These are phyloP conservation scores for Bombus pyrosoma DNA, from an alignment of 1,140 invertebrate genomes.

Conservation along the genomic window DNA sequence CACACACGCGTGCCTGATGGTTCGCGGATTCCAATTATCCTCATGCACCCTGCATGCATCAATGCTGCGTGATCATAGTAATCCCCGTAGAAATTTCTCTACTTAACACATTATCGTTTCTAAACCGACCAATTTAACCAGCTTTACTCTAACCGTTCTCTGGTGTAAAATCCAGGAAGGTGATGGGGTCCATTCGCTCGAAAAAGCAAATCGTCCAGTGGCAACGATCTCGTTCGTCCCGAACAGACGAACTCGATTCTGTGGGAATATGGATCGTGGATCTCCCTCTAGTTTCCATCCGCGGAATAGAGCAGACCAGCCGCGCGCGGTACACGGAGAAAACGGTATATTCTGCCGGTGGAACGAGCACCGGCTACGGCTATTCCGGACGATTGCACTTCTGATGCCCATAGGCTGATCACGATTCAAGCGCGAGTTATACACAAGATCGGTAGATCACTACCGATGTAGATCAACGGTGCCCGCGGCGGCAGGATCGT, in stretches of 20 bases:
- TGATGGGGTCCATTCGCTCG: not conserved
- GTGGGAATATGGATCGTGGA: constrained; percentile 63
- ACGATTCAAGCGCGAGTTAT: constrained; percentile 72
- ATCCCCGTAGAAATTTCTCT: not conserved
- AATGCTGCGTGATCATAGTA: not conserved
- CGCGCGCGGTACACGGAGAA: constrained; percentile 45
- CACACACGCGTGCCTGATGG: not conserved
- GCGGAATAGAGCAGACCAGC: constrained; percentile 36
- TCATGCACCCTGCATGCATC: not conserved
- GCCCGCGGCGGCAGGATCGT: constrained; percentile 62
- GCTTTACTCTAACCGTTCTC: not conserved
- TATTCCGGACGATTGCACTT: constrained; percentile 72
- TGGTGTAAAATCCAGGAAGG: not conserved
- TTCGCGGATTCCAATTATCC: not conserved
- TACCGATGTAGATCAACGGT: constrained; percentile 76
- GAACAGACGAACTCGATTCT: not conserved
- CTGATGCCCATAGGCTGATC: constrained; percentile 74
- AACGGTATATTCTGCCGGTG: constrained; percentile 60
- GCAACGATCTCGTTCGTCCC: constrained; percentile 31
- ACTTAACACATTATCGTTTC: not conserved
- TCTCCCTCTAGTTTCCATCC: constrained; percentile 50
- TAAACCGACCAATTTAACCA: not conserved
- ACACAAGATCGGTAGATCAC: constrained; percentile 77
- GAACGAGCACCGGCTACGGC: constrained; percentile 58
- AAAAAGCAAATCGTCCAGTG: constrained; percentile 30